Evolutionary conservation across 2,113 vertebrate species (phyloP).

Genomic region (Lagopus leucura): DNA sequence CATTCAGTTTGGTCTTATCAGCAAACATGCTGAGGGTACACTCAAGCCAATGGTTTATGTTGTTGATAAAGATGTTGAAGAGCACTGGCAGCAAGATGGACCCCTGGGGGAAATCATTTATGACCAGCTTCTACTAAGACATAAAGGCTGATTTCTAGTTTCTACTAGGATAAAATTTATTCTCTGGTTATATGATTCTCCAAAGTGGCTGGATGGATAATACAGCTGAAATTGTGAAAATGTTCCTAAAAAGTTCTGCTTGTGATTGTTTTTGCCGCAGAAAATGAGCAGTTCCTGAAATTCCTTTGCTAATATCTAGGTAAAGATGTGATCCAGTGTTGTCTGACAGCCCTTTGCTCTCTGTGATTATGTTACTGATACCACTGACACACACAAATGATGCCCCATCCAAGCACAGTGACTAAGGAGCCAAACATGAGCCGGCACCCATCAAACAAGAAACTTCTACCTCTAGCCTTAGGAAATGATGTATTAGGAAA

Average conservation of each 20-base stretch:
- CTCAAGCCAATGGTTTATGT: too few relatives aligned
- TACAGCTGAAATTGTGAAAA: neutral
- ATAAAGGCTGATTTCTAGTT: neutral
- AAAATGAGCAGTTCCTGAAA: neutral
- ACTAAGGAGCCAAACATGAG: neutral
- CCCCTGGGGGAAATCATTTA: too few relatives aligned
- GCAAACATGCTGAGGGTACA: too few relatives aligned
- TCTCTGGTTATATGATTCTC: neutral
- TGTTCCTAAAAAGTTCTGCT: neutral
- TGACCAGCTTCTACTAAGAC: too few relatives aligned
- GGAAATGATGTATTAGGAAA: neutral
- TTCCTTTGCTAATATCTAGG: neutral
- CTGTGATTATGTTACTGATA: neutral
- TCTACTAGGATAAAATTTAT: neutral
- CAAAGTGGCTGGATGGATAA: neutral
- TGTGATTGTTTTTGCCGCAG: neutral
- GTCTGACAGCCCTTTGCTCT: neutral
- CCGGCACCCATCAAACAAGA: rapidly evolving
- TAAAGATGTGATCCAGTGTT: rapidly evolving
- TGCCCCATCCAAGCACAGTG: rapidly evolving
- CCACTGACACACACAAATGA: neutral
- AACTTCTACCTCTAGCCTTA: neutral
- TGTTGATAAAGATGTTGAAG: too few relatives aligned
- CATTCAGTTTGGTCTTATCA: too few relatives aligned
- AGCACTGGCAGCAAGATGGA: too few relatives aligned